These are phyloP conservation scores for Corythoichthys intestinalis DNA, from an alignment of 2,113 vertebrate genomes.

Conservation along the genomic window DNA sequence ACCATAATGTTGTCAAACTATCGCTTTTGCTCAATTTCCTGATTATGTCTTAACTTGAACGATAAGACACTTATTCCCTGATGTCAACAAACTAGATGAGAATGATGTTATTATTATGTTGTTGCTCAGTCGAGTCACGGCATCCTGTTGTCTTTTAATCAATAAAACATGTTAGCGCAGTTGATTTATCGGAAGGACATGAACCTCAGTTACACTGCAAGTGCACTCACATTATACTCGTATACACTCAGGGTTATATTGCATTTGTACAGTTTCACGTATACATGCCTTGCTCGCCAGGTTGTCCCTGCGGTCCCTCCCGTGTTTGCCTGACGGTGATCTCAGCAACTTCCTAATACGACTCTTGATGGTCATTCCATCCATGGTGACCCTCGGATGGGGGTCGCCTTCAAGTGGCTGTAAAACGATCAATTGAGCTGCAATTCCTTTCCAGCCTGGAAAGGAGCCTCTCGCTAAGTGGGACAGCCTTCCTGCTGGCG, in stretches of 20 bases:
- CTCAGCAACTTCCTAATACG: conserved; percentile 66
- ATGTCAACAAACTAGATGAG: no score
- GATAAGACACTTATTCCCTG: no score
- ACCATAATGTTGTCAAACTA: no score
- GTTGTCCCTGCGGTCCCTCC: conserved; percentile 38
- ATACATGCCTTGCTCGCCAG: conserved; percentile 48
- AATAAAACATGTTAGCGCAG: conserved; percentile 12
- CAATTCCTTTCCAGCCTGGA: neutral
- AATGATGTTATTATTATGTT: no score
- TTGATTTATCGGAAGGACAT: conserved; percentile 2
- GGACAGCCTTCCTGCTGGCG: conserved; percentile 5
- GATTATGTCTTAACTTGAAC: no score
- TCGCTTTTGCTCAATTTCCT: no score
- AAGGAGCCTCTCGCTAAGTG: neutral
- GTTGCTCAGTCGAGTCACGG: no score
- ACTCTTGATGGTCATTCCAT: conserved; percentile 58
- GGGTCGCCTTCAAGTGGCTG: neutral
- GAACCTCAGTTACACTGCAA: no score
- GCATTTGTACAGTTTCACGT: neutral
- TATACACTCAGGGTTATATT: neutral
- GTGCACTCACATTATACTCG: neutral
- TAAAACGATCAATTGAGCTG: neutral
- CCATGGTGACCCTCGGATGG: conserved; percentile 26
- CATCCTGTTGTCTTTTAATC: neutral
- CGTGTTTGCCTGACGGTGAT: conserved; percentile 52